Evolutionary conservation across 2,797 vertebrate genomes (phyloP), one percentile per base, ranked within the genome.

Genomic region (Brachyalestes nurse): DNA sequence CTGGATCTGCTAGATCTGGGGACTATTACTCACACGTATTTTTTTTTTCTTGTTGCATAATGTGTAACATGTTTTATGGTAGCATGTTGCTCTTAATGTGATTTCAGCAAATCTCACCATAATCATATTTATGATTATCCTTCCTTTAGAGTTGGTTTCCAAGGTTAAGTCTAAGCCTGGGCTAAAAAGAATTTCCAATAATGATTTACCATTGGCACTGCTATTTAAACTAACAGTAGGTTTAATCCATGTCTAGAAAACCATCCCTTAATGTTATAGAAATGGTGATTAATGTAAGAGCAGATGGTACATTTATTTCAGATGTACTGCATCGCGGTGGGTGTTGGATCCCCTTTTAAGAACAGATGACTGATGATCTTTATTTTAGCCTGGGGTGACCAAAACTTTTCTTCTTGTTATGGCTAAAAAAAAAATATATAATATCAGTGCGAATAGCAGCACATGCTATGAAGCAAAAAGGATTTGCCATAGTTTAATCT

Each of bases 401-500:
- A 57, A 55, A 17, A 16, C 38, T 45, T 55, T 38, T 40, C 53
- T 62, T 55, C 45, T 66, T 69, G 42, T 23, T 70, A n/a, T 69
- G 66, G 40, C 53, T 60, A 28, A 70, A 34, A 9, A 8, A 12
- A 61, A n/a, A 38, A 61, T 53, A 79, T 72, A 21, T 21, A 16
- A 72, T 38, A 57, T 55, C 28, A 23, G 25, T 75, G 19, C 51
- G 53, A 69, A 61, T 51, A 42, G 53, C 28, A 23, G 13, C 55
- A 60, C 1, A 23, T 17, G 13, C 25, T 74, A 21, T 74, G 23
- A 60, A 40, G 53, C 34, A 23, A 42, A 42, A 74, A 40, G 34
- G 53, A 57, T 57, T 72, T 72, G 25, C 53, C 25, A 42, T n/a
- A 70, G 72, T 75, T 69, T 67, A 67, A 75, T 75, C 65, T 17